Evolutionary conservation across 2,888 invertebrate genomes (phyloP), one percentile per base, ranked within the genome.

Genomic region (Drosophila rubida): DNA sequence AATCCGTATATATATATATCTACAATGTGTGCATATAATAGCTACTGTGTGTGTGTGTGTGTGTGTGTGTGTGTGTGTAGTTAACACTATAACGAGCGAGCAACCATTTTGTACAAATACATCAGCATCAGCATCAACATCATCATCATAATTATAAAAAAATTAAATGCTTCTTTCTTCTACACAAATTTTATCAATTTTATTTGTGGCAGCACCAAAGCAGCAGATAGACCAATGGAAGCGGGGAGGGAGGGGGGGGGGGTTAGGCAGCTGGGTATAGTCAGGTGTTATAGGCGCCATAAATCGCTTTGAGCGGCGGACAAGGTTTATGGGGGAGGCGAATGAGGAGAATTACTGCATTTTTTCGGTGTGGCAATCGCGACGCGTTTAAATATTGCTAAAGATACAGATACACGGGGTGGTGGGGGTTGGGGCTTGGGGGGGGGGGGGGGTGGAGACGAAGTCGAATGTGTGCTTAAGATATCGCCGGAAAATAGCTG

Each of bases 221-320:
- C 45, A 45, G 25, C 42, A 13, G 11, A 5, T 8, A 16, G 25
- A 1, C 2, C 1, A 0, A 8, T 22, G 5, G 11, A 16, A 6
- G 7, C 19, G 1, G 11, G 0, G 6, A 2, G 35, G 1, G 13
- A 4, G 13, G 22, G 11, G 9, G n/a, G 2, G 19, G 25, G 16
- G 42, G 13, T 42, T 4, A 1, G 30, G 48, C 9, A 30, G 30
- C 9, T 30, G 19, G 42, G 27, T 48, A 11, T 50, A 54, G 66
- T 87, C 89, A 82, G 87, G 82, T 82, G 89, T 71, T 88, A 84
- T 82, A 84, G 71, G 75, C 65, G 60, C 67, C 71, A 71, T 77
- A 78, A 83, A 80, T 80, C 55, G 57, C 30, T 61, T 46, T 37
- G 39, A 45, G 46, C 37, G 46, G 27, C 37, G 39, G 54, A 55